phyloP scores from a whole-genome alignment of 1,140 invertebrate genomes.

The Zophobas morio region DNA sequence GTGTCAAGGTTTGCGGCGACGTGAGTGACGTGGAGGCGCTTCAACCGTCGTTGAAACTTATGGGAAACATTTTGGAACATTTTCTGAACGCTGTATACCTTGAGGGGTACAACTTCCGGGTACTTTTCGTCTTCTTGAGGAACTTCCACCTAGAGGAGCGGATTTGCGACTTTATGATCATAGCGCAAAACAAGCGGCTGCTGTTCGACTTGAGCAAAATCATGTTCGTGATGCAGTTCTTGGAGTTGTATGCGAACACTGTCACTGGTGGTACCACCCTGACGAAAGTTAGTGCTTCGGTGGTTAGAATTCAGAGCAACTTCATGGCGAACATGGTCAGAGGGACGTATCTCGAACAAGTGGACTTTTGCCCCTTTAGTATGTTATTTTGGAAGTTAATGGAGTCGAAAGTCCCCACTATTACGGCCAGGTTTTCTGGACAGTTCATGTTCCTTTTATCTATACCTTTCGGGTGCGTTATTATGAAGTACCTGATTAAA shows the following conservation, averaged over 20 bases:
- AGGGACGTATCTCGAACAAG: too few relatives aligned
- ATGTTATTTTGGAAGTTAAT: too few relatives aligned
- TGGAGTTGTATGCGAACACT: too few relatives aligned
- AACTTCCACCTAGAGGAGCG: slow-evolving; percentile 51
- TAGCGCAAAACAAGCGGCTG: slow-evolving; percentile 53
- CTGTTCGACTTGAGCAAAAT: slow-evolving; percentile 46
- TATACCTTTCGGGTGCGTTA: neutral
- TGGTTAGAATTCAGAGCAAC: too few relatives aligned
- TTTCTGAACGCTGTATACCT: slow-evolving; percentile 56
- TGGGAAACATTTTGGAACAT: slow-evolving; percentile 65
- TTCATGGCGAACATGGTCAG: too few relatives aligned
- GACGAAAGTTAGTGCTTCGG: too few relatives aligned
- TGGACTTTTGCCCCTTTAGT: too few relatives aligned
- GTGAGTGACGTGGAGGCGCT: slow-evolving; percentile 68
- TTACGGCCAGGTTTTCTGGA: too few relatives aligned
- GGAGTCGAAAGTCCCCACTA: too few relatives aligned
- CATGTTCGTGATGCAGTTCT: slow-evolving; percentile 30
- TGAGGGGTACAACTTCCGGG: slow-evolving; percentile 52
- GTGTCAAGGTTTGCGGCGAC: neutral
- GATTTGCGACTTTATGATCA: slow-evolving; percentile 50
- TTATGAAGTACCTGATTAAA: neutral
- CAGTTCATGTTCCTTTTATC: too few relatives aligned
- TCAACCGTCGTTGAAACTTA: slow-evolving; percentile 71
- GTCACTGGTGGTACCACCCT: too few relatives aligned
- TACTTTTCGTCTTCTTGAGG: slow-evolving; percentile 20